Conservation (phyloP, 1,140 invertebrate species). For the Leptopilina boulardi region DNA sequence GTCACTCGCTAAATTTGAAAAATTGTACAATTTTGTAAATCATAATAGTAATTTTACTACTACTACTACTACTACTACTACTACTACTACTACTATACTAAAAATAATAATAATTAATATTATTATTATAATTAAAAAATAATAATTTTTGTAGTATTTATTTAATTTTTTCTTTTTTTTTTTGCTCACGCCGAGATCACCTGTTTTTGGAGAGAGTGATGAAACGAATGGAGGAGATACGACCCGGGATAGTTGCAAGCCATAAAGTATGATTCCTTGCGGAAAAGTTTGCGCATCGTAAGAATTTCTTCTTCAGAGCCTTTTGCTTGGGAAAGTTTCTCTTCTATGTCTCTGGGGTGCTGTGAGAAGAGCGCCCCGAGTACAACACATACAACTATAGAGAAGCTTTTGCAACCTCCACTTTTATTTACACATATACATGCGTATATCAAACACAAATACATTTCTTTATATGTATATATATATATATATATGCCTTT, state of each 20-base stretch:
- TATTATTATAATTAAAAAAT: not conserved
- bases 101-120: no score
- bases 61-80: no score
- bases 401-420: conserved; percentile 8
- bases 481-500: not conserved
- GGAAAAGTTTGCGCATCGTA: conserved; percentile 61
- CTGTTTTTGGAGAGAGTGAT: conserved; percentile 1
- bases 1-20: no score
- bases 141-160: not conserved
- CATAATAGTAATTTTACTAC: no score
- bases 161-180: not conserved
- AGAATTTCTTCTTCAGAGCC: conserved; percentile 60
- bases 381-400: conserved; percentile 40
- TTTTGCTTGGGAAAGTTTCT: conserved; percentile 57
- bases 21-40: no score
- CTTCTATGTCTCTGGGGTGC: conserved; percentile 60
- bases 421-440: conserved; percentile 12
- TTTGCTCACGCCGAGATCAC: not conserved
- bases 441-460: not conserved
- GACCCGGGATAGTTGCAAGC: conserved; percentile 23
- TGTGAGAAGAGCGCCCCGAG: conserved; percentile 54
- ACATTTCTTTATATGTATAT: no score
- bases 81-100: no score
- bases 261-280: conserved; percentile 59
- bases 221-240: conserved; percentile 1